A percentile compares a stretch with the other conserved stretches of the same genome.
phyloP scores from a whole-genome alignment of 2,113 vertebrate species.

The Fulica atra region DNA sequence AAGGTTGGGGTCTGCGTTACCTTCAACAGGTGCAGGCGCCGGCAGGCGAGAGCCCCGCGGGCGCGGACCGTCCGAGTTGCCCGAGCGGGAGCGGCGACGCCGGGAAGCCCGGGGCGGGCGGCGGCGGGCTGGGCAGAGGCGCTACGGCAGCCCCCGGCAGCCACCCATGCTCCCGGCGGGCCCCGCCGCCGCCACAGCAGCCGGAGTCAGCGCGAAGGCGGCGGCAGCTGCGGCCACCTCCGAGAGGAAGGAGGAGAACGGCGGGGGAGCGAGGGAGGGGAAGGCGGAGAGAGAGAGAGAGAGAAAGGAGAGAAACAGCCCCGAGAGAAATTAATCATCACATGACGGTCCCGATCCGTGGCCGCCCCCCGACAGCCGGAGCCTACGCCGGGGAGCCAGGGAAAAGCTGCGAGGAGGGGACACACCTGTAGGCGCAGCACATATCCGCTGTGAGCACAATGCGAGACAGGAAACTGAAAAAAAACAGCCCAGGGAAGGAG shows the following conservation, averaged over 20 bases:
- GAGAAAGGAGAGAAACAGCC: background rate
- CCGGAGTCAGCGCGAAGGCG: background rate
- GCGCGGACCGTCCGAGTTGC: background rate
- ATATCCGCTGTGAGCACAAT: conserved; percentile 72
- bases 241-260: background rate
- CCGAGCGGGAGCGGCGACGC: background rate
- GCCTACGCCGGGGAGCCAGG: background rate
- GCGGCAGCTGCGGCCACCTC: conserved; percentile 36
- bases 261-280: background rate
- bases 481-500: conserved; percentile 54
- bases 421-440: conserved; percentile 77
- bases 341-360: conserved; percentile 41
- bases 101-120: background rate
- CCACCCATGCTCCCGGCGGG: conserved; percentile 10
- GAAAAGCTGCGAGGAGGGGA: conserved; percentile 51
- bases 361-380: conserved; percentile 15
- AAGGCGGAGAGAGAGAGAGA: background rate
- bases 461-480: conserved; percentile 70
- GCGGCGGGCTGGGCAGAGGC: background rate
- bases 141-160: background rate
- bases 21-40: conserved; percentile 60
- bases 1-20: background rate
- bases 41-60: background rate
- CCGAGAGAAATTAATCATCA: conserved; percentile 23
- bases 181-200: background rate